Conservation (phyloP, 1,140 invertebrate species). For the Heterodera schachtii region DNA sequence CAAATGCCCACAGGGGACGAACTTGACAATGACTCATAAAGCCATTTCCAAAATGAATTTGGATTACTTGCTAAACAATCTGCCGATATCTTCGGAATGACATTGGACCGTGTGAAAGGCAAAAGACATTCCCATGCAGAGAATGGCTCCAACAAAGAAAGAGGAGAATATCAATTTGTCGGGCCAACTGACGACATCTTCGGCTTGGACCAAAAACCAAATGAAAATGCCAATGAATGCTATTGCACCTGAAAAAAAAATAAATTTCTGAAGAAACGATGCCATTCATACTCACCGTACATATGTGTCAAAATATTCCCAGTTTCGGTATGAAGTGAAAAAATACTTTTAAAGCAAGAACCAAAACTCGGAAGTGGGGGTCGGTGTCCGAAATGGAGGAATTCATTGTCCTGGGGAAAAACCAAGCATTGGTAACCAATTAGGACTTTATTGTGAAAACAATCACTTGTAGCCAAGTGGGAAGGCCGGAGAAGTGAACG, state of each 20-base stretch:
- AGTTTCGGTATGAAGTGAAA: slow-evolving; percentile 80
- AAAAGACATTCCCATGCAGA: slow-evolving; percentile 87
- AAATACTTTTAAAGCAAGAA: slow-evolving; percentile 95
- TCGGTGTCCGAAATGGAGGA: slow-evolving; percentile 87
- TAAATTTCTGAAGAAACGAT: neutral
- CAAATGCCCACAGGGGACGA: neutral
- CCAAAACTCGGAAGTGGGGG: slow-evolving; percentile 92
- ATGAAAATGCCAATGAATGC: slow-evolving; percentile 79
- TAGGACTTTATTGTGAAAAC: no score
- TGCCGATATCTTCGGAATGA: slow-evolving; percentile 90
- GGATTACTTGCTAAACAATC: slow-evolving; percentile 85
- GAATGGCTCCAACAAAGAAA: slow-evolving; percentile 67
- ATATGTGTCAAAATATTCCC: slow-evolving; percentile 98
- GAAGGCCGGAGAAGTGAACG: slow-evolving; percentile 17
- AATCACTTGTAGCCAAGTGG: slow-evolving; percentile 21
- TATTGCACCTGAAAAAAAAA: slow-evolving; percentile 71
- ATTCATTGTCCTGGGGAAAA: slow-evolving; percentile 98
- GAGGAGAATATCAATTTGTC: slow-evolving; percentile 53
- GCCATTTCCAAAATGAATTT: no score
- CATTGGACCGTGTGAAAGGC: slow-evolving; percentile 97
- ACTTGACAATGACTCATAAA: neutral
- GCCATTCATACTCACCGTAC: slow-evolving; percentile 67
- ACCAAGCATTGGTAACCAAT: slow-evolving; percentile 71
- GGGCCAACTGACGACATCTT: slow-evolving; percentile 62
- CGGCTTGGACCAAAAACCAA: slow-evolving; percentile 80